These are phyloP conservation scores for Brachionus koreanus DNA, from an alignment of 1,140 invertebrate species.

Conservation along the genomic window DNA sequence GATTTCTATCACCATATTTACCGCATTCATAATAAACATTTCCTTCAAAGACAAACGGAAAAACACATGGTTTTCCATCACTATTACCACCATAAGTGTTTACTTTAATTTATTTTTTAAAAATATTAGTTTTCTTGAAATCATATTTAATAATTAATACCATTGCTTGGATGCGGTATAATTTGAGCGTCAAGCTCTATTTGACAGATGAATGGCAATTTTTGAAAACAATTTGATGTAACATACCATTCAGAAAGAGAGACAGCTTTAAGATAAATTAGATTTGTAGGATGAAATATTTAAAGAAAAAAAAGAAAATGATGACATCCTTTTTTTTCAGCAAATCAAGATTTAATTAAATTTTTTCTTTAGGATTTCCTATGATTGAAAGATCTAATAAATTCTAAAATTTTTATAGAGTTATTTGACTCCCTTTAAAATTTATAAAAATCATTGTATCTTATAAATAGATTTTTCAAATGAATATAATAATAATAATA, in stretches of 20 bases:
- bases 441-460: too few relatives aligned
- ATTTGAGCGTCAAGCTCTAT: constrained; percentile 17
- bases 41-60: constrained; percentile 46
- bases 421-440: too few relatives aligned
- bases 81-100: constrained; percentile 13
- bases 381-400: too few relatives aligned
- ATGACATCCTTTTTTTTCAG: neutral
- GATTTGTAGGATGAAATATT: neutral
- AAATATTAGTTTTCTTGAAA: neutral
- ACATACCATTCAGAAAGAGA: neutral
- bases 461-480: too few relatives aligned
- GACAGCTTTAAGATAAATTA: neutral
- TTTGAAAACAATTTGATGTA: constrained; percentile 29
- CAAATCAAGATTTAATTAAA: neutral
- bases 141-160: constrained; percentile 1
- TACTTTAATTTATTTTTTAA: neutral
- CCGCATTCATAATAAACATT: constrained; percentile 45
- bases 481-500: too few relatives aligned
- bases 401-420: too few relatives aligned
- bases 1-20: neutral
- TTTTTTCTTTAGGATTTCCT: neutral
- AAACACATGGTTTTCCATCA: constrained; percentile 44
- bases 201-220: constrained; percentile 19
- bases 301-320: neutral
- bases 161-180: constrained; percentile 37